Base-by-base conservation (phyloP, 1,140 invertebrate genomes). In the Drosophila lacteicornis region DNA sequence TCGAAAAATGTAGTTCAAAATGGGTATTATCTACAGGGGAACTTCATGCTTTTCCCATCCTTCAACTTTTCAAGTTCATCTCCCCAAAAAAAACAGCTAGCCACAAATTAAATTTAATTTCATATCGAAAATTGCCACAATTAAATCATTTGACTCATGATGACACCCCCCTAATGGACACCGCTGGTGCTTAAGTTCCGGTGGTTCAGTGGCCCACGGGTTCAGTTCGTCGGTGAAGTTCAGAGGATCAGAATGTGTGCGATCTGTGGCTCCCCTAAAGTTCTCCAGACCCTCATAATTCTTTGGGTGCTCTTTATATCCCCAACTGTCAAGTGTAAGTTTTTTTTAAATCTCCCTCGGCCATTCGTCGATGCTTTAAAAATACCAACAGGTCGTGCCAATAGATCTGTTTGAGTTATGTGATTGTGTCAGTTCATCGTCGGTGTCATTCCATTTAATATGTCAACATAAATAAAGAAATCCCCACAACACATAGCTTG, bases 81-180 rank as follows among this genome's bases (percentile, higher is more conserved):
- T 33, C 42, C 30, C 13, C 17, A 25, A 55, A 75, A 62, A 79
- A 75, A 30, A 6, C 27, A 30, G 25, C 2, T 45, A 9, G 36
- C 46, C 17, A 22, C 17, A 69, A 65, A 75, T 66, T 65, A 58
- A 78, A 81, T 75, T 79, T 63, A 57, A 79, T 81, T 68, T 68
- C 78, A 88, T 83, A 80, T 71, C 8, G 73, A 68, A 80, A 88
- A 87, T 87, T 87, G 80, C 76, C 25, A 51, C 65, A 87, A 88
- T 87, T 87, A 87, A 88, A 69, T 22, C 57, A 78, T 51, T 62
- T 56, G 38, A 56, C 45, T 40, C 25, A 56, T 65, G 47, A 42
- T 69, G 56, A 59, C 73, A 59, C 42, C 46, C 17, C 17, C 36
- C 25, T 19, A 63, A 46, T 38, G 33, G 15, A 61, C 27, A 58